Evolutionary conservation across 1,140 invertebrate species (phyloP), one percentile per base, ranked within the genome.

Genomic region (Bombus soroeensis): DNA sequence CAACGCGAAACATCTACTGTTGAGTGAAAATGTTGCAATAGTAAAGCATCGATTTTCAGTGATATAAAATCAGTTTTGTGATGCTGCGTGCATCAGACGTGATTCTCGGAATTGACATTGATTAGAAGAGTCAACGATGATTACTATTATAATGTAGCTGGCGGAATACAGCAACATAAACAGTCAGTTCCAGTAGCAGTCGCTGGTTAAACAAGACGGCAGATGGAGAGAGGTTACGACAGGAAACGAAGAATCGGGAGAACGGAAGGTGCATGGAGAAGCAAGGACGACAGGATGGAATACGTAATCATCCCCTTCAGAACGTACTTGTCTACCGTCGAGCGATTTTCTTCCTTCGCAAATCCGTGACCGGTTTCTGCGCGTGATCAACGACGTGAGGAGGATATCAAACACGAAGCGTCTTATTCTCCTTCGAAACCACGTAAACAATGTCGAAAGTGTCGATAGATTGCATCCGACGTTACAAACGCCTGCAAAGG

Each of bases 241-340:
- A 10, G 41, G 41, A 70, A 84, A 87, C 34, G 72, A 66, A 68
- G 68, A 88, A 57, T 70, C 12, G 73, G 74, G 43, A n/a, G 66
- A 70, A 70, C 62, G 81, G 39, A 72, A 66, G 76, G 81, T 77
- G 75, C 41, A 62, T 41, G 68, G 62, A 89, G 77, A 86, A 74
- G 37, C 86, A 64, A 62, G 62, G 25, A 64, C 71, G 64, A 68
- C 73, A 41, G 85, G 66, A 89, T 43, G 71, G 89, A 90, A 90
- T 90, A 90, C 89, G 89, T 90, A 90, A 90, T 90, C 89, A 81
- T 64, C 73, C 73, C 77, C 53, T 81, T 77, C 81, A 41, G 85
- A 76, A 80, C 72, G 64, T 78, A n/a, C 75, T 80, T 80, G 79
- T 57, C 70, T 81, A 66, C 41, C 77, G 85, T 32, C n/a, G 32